Evolutionary conservation across 2,797 vertebrate genomes (phyloP), one percentile per base, ranked within the genome.

Genomic region (Argyrosomus regius): DNA sequence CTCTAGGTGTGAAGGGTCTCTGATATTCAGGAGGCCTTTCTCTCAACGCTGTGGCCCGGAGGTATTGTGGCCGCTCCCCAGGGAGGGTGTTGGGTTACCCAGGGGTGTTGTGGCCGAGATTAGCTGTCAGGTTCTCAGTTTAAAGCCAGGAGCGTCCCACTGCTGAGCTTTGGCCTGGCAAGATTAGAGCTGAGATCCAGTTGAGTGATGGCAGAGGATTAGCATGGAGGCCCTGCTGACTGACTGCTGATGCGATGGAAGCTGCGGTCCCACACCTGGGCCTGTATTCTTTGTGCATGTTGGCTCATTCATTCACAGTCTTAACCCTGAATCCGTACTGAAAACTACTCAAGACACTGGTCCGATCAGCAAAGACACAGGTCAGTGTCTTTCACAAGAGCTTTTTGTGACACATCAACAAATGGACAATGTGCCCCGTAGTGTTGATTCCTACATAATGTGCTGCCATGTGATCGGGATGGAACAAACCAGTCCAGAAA

Each of bases 181-280:
- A 90, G 90, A 92, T 94, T 94, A 92, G 71, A 77, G 76, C 64
- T 81, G 81, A 91, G 80, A 90, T 89, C 77, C 70, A 88, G 88
- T 88, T 94, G 93, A 94, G 91, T 93, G 93, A 94, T 61, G 75
- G 84, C 12, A 45, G 72, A 78, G 90, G 92, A 93, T 94, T 94
- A 92, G 70, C 58, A 3, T 66, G 67, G 78, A 89, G 85, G 68
- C 77, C 81, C 77, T 49, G 89, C 84, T 91, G 91, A 92, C 82
- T 85, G 92, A 92, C 86, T 81, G 90, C 87, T 66, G 53, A 84
- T 43, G 74, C 50, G 43, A 87, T 56, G 64, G 81, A 45, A 80
- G 78, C 71, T 5, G 17, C 49, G 22, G 22, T 79, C 78, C 75
- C 87, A 87, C 90, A 93, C 91, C 91, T 90, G 92, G 85, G 68